phyloP scores from a whole-genome alignment of 2,888 invertebrate species.

The Isoperla grammatica region DNA sequence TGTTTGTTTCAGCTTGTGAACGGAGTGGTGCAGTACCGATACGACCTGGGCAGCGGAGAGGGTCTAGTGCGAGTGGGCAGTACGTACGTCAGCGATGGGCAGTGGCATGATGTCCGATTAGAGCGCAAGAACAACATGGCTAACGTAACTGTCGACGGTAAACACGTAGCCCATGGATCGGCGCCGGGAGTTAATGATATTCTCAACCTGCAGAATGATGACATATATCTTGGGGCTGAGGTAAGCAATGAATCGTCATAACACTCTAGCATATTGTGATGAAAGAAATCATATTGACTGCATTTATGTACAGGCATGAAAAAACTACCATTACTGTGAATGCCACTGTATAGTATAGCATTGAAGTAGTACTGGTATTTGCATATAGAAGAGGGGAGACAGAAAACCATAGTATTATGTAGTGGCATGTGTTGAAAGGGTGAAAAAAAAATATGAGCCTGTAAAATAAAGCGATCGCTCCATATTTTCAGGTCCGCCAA shows the following conservation, averaged over 20 bases:
- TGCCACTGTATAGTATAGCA: too few relatives aligned
- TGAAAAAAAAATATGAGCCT: too few relatives aligned
- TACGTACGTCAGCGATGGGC: slow-evolving; percentile 73
- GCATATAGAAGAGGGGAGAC: too few relatives aligned
- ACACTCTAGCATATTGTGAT: too few relatives aligned
- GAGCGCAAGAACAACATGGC: slow-evolving; percentile 78
- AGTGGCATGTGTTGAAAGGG: too few relatives aligned
- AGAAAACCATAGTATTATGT: too few relatives aligned
- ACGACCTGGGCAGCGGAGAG: slow-evolving; percentile 89
- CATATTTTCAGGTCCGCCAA: slow-evolving; percentile 50
- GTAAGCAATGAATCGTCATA: too few relatives aligned
- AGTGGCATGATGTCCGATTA: slow-evolving; percentile 75
- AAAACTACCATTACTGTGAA: too few relatives aligned
- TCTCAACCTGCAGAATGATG: slow-evolving; percentile 77
- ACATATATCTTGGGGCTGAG: slow-evolving; percentile 79
- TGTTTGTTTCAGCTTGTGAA: slow-evolving; percentile 57
- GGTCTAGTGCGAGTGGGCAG: slow-evolving; percentile 73
- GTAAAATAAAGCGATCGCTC: too few relatives aligned
- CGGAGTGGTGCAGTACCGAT: slow-evolving; percentile 82
- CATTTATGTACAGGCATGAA: too few relatives aligned
- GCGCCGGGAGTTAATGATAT: slow-evolving; percentile 78
- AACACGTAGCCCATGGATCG: slow-evolving; percentile 63
- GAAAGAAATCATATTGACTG: too few relatives aligned
- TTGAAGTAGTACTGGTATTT: too few relatives aligned
- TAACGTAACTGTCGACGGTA: slow-evolving; percentile 71